phyloP scores from a whole-genome alignment of 2,797 vertebrate genomes.

The Urosaurus nigricauda region DNA sequence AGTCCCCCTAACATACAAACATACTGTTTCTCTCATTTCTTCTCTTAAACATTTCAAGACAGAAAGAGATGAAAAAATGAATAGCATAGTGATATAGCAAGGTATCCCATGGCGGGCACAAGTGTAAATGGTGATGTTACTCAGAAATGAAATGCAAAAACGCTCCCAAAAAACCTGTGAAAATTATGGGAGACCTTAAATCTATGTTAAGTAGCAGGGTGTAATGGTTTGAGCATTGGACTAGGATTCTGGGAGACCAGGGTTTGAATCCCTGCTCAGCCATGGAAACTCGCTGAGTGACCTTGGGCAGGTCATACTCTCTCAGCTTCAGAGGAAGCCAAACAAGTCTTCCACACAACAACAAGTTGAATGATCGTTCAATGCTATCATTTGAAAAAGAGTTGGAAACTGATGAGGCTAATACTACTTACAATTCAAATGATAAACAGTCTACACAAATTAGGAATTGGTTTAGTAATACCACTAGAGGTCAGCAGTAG shows the following conservation, averaged over 20 bases:
- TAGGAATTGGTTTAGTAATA: not conserved
- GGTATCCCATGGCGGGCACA: not conserved
- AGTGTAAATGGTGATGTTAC: not conserved
- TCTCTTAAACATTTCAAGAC: not conserved
- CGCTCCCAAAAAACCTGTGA: not conserved
- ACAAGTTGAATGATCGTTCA: not conserved
- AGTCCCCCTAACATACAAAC: not conserved
- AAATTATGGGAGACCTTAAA: not conserved
- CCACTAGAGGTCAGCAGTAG: slow-evolving; percentile 9
- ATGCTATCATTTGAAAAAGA: not conserved
- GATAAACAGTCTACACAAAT: not conserved
- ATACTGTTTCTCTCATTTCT: not conserved
- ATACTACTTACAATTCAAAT: not conserved
- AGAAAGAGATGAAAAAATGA: not conserved
- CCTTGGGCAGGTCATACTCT: no score
- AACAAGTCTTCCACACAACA: no score
- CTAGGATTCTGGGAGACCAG: no score
- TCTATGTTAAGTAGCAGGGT: not conserved
- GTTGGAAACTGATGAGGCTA: not conserved
- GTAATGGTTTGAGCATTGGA: no score
- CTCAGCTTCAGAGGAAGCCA: no score
- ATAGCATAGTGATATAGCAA: not conserved
- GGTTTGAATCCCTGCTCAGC: no score
- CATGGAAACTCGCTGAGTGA: no score
- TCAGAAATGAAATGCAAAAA: not conserved